Evolutionary conservation across 2,113 vertebrate species (phyloP), one percentile per base, ranked within the genome.

Genomic region (Pomatostomus ruficeps): DNA sequence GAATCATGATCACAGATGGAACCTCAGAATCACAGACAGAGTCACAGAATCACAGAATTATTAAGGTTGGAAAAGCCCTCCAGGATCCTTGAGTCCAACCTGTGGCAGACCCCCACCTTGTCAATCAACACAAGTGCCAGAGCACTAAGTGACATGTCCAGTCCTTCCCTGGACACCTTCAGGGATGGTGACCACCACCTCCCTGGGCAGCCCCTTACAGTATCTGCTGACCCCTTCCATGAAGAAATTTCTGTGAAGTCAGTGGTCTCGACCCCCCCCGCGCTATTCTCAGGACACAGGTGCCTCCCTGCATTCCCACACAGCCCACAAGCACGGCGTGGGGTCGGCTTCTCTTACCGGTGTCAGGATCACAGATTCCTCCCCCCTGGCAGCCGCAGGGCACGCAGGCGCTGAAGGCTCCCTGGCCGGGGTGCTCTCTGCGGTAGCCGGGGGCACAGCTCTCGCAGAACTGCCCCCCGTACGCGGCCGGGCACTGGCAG

Each of bases 341-440:
- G 24, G 2, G 5, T 5, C 4, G 11, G 7, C 51, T 70, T 80
- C 67, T 86, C 97, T 96, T 83, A 99, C 99, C 99, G 0, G 98
- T 99, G 74, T 98, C 98, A 2, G 99, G 98, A 68, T 99, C 99
- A 24, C 99, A 99, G 40, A 95, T 97, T 45, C 98, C 98, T 70
- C 97, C 98, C 10, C 98, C 98, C n/a, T 92, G 98, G 97, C 99
- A 99, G 46, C 36, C 84, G 95, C 99, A 99, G 0, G 97, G 98
- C 59, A 98, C 92, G 10, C 99, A 99, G 80, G 75, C 18, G 94
- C 99, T 95, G 85, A 98, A 98, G 38, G 98, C 95, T 4, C 98
- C 98, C 9, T 94, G 91, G 8, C 59, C 28, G 98, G 98, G 9
- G 8, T 26, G 5, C n/a, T 97, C 93, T 73, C 98, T 98, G 68